Evolutionary conservation across 2,888 invertebrate genomes (phyloP).

Genomic region (Beris chalybata): DNA sequence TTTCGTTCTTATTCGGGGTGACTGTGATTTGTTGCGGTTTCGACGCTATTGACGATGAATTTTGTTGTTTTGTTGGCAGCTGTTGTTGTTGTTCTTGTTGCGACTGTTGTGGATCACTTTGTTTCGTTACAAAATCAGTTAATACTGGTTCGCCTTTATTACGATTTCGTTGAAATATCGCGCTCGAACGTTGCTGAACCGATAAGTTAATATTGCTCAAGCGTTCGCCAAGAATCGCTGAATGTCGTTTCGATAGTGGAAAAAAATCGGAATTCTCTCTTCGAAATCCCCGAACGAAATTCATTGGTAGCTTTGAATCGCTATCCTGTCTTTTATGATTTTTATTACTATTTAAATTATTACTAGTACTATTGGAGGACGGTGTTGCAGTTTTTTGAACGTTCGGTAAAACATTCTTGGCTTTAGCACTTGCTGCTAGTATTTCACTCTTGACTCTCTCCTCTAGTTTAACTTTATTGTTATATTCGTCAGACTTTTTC

Average conservation of each 20-base stretch:
- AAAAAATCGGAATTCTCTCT: slow-evolving; percentile 85
- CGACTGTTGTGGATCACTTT: slow-evolving; percentile 33
- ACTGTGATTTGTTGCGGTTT: slow-evolving; percentile 19
- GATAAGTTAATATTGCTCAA: slow-evolving; percentile 40
- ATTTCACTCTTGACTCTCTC: slow-evolving; percentile 41
- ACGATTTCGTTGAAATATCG: slow-evolving; percentile 69
- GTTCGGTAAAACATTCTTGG: slow-evolving; percentile 40
- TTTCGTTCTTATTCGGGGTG: slow-evolving; percentile 42
- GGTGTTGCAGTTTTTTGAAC: slow-evolving; percentile 58
- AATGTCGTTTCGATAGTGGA: slow-evolving; percentile 75
- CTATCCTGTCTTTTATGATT: slow-evolving; percentile 74
- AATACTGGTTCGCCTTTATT: slow-evolving; percentile 68
- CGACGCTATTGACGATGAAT: background rate
- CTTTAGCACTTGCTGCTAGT: slow-evolving; percentile 40
- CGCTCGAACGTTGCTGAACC: slow-evolving; percentile 66
- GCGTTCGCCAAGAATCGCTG: slow-evolving; percentile 65
- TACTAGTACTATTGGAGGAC: slow-evolving; percentile 47
- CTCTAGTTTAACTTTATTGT: slow-evolving; percentile 41
- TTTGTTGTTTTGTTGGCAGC: slow-evolving; percentile 28
- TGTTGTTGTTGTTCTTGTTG: slow-evolving; percentile 30
- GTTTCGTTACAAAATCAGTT: slow-evolving; percentile 64
- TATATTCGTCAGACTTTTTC: slow-evolving; percentile 40
- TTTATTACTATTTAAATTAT: slow-evolving; percentile 42
- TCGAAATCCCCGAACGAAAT: slow-evolving; percentile 77
- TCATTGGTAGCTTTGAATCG: slow-evolving; percentile 69